Evolutionary conservation across 2,888 invertebrate species (phyloP).

Genomic region (Entomobrya multifasciata): DNA sequence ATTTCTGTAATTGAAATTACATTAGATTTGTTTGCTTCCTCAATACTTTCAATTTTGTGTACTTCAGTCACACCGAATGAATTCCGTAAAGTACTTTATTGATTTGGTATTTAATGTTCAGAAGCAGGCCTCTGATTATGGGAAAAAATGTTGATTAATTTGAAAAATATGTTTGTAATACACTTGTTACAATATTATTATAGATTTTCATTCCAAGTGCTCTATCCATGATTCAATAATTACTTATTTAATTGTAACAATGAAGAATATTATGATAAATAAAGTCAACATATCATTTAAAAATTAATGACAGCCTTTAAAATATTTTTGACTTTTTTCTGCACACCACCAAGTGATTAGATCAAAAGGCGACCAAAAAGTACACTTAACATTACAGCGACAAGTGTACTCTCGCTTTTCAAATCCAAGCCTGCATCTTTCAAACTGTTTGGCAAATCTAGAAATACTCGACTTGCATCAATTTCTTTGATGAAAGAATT

Average conservation of each 20-base stretch:
- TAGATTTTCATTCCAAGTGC: conserved; percentile 36
- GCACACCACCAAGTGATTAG: no score
- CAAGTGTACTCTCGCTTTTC: neutral
- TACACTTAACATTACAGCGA: neutral
- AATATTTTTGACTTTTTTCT: no score
- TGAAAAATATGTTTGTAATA: neutral
- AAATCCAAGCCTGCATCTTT: neutral
- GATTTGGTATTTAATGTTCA: conserved; percentile 15
- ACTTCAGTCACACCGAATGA: neutral
- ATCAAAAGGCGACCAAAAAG: no score
- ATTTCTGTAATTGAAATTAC: no score
- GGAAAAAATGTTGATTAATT: no score
- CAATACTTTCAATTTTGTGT: no score
- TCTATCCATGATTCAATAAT: conserved; percentile 24
- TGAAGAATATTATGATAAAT: neutral
- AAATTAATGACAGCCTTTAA: neutral
- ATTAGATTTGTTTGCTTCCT: no score
- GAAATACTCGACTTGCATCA: conserved; percentile 34
- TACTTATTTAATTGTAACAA: neutral
- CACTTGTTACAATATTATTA: neutral
- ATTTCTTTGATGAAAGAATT: conserved; percentile 38
- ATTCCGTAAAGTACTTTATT: neutral
- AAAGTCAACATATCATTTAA: neutral
- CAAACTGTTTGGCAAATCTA: conserved; percentile 58
- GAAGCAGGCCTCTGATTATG: conserved; percentile 32